Evolutionary conservation across 2,888 invertebrate species (phyloP).

Genomic region (Odontomyia ornata): DNA sequence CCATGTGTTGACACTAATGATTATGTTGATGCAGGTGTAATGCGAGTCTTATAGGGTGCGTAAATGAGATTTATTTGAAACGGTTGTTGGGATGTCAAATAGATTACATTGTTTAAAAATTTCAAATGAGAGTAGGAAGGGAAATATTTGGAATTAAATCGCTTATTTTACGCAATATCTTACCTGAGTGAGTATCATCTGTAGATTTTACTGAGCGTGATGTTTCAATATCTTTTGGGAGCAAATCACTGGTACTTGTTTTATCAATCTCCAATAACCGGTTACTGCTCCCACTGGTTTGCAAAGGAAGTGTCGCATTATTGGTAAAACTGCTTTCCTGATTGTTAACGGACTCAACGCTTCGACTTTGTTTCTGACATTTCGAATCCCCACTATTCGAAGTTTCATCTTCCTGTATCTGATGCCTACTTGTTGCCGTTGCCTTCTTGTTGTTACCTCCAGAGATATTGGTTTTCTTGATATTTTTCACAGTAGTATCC

Average conservation of each 20-base stretch:
- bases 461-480: constrained; percentile 37
- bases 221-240: constrained; percentile 46
- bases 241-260: constrained; percentile 49
- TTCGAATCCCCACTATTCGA: constrained; percentile 16
- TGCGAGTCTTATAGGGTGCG: neutral
- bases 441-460: neutral
- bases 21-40: constrained; percentile 14
- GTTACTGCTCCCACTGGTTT: constrained; percentile 43
- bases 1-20: constrained; percentile 16
- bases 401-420: constrained; percentile 52
- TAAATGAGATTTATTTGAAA: constrained; percentile 2
- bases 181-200: constrained; percentile 48
- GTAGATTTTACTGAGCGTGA: constrained; percentile 34
- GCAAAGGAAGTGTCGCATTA: constrained; percentile 38
- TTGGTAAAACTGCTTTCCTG: constrained; percentile 44
- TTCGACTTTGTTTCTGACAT: constrained; percentile 48
- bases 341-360: constrained; percentile 53
- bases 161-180: too few species aligned
- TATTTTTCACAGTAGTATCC: constrained; percentile 57
- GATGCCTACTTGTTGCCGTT: neutral
- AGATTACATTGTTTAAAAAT: too few species aligned
- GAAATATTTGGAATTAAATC: too few species aligned
- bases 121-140: too few species aligned
- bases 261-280: constrained; percentile 2
- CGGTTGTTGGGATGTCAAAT: too few species aligned